Evolutionary conservation across 2,797 vertebrate genomes (phyloP).

Genomic region (Tenualosa ilisha): DNA sequence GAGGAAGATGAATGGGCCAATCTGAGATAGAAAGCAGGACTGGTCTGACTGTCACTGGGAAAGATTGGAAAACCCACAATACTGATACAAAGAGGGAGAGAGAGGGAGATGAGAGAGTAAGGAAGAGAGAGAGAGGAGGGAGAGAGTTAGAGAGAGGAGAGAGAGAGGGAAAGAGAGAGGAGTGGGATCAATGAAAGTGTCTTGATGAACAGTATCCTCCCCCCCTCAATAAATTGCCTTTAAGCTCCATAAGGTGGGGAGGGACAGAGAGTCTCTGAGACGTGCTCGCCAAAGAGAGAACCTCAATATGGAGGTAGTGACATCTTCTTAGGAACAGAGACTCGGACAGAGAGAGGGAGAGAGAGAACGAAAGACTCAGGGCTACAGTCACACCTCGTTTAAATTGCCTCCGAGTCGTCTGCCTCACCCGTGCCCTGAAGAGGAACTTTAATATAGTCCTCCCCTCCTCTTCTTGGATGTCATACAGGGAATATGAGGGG

Average conservation of each 20-base stretch:
- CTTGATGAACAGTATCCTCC: neutral
- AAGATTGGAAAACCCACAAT: too few species aligned
- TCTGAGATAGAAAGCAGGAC: neutral
- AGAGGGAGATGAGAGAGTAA: too few species aligned
- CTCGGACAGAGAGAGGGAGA: neutral
- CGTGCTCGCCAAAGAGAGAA: neutral
- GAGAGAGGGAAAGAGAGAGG: too few species aligned
- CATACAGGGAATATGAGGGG: neutral
- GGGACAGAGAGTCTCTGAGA: neutral
- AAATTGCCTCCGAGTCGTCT: neutral
- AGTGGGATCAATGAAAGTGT: neutral
- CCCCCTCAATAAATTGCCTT: neutral
- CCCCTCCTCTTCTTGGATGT: neutral
- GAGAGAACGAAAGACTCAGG: neutral
- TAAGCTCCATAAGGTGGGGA: neutral
- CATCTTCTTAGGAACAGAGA: neutral
- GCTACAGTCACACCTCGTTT: neutral
- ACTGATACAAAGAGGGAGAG: too few species aligned
- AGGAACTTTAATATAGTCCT: constrained; percentile 9
- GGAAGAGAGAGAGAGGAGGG: too few species aligned
- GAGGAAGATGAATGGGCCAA: neutral
- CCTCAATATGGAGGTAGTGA: neutral
- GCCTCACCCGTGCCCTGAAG: neutral
- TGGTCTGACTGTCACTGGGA: neutral
- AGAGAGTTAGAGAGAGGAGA: too few species aligned